Percentiles rank a stretch among this genome's conserved stretches.
These are phyloP conservation scores for Drosophila saltans DNA, from an alignment of 1,140 invertebrate species.

Conservation along the genomic window DNA sequence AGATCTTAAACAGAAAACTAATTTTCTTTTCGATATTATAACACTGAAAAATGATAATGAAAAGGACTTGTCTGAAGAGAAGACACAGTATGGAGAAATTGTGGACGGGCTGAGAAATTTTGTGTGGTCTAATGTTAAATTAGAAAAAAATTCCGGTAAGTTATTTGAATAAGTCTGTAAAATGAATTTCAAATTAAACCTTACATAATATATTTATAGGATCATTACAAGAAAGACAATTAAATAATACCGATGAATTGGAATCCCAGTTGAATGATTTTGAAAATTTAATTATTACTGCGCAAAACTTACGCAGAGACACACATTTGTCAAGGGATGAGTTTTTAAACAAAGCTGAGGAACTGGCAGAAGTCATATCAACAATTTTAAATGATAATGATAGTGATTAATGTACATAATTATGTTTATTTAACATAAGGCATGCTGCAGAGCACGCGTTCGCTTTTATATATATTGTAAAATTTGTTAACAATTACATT, in stretches of 20 bases:
- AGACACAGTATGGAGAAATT: slow-evolving; percentile 35
- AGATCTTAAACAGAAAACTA: slow-evolving; percentile 29
- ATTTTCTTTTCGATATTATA: slow-evolving; percentile 46
- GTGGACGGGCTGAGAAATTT: slow-evolving; percentile 38
- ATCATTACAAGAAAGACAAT: slow-evolving; percentile 11
- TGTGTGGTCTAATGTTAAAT: slow-evolving; percentile 46
- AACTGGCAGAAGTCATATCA: slow-evolving; percentile 45
- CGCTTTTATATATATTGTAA: slow-evolving; percentile 5
- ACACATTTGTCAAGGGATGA: slow-evolving; percentile 39
- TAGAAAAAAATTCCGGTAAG: slow-evolving; percentile 28
- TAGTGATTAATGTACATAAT: slow-evolving; percentile 37
- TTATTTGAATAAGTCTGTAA: neutral
- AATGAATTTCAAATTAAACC: too few relatives aligned
- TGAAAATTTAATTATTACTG: slow-evolving; percentile 50
- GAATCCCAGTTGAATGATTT: slow-evolving; percentile 51
- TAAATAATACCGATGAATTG: slow-evolving; percentile 33
- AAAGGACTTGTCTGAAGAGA: slow-evolving; percentile 10
- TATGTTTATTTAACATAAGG: neutral
- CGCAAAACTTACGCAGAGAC: slow-evolving; percentile 43
- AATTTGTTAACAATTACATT: slow-evolving; percentile 4
- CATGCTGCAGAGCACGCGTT: neutral
- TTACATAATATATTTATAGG: neutral
- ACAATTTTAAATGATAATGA: slow-evolving; percentile 51
- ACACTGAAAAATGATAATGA: slow-evolving; percentile 31
- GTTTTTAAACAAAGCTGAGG: slow-evolving; percentile 49